Percentiles rank a stretch among this genome's conserved stretches.
Conservation (phyloP, 2,797 vertebrate genomes). For the Spondyliosoma cantharus region DNA sequence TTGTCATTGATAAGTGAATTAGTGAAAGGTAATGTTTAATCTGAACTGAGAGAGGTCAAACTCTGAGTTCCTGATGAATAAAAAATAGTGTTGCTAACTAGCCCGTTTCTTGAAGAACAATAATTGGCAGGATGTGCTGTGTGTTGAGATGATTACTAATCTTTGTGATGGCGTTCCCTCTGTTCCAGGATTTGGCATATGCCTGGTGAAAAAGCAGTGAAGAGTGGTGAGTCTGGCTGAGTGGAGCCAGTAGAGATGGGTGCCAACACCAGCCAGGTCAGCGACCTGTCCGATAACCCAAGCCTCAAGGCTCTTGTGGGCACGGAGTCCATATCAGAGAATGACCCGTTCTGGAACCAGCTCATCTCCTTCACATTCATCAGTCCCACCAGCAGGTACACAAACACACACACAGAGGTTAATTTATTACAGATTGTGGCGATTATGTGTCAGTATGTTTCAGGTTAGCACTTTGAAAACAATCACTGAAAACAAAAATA, state of each 20-base stretch:
- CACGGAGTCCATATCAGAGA: constrained; percentile 91
- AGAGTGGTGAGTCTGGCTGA: constrained; percentile 68
- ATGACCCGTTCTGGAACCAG: constrained; percentile 99
- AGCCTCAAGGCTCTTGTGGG: constrained; percentile 92
- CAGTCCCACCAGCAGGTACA: constrained; percentile 94
- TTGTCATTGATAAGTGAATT: not conserved
- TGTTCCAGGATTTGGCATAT: constrained; percentile 51
- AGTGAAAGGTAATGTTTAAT: not conserved
- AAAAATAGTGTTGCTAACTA: not conserved
- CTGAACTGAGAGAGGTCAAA: not conserved
- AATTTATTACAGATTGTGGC: not conserved
- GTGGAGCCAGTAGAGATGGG: constrained; percentile 88
- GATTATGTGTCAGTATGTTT: not conserved
- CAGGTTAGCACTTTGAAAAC: not conserved
- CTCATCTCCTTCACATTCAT: constrained; percentile 97
- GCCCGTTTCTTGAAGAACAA: not conserved
- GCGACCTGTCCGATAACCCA: constrained; percentile 92
- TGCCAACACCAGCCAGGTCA: constrained; percentile 94
- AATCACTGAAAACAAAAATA: not conserved
- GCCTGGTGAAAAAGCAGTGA: constrained; percentile 58
- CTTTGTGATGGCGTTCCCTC: not conserved
- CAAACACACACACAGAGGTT: not conserved
- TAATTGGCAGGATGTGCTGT: not conserved
- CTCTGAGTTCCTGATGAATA: not conserved
- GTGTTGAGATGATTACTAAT: not conserved